Conservation (phyloP, 2,888 invertebrate species). For the Nasonia oneida region DNA sequence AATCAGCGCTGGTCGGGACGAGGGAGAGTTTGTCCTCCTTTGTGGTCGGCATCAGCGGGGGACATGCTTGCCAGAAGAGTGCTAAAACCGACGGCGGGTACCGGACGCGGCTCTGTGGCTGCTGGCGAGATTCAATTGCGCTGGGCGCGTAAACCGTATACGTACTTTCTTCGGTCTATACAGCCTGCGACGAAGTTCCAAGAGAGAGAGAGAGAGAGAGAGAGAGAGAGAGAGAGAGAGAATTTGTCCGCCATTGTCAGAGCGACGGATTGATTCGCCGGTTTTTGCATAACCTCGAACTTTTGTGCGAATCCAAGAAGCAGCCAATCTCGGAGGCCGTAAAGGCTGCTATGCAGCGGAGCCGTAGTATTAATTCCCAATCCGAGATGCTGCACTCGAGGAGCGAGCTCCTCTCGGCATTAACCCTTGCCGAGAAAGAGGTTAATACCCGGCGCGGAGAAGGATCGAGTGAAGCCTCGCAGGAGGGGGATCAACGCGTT, state of each 20-base stretch:
- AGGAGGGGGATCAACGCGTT: neutral
- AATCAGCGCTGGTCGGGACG: neutral
- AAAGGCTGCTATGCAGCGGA: neutral
- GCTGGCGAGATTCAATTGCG: conserved; percentile 29
- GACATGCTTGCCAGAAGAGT: neutral
- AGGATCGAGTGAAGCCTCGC: neutral
- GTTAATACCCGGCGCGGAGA: conserved; percentile 28
- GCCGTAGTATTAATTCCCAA: conserved; percentile 45
- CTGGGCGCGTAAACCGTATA: conserved; percentile 29
- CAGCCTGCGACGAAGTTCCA: no score
- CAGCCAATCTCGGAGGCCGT: neutral
- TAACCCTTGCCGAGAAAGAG: conserved; percentile 17
- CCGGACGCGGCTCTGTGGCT: neutral
- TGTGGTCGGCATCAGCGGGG: conserved; percentile 4
- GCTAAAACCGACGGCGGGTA: neutral
- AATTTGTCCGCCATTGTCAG: neutral
- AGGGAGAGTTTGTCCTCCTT: conserved; percentile 4
- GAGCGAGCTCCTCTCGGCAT: conserved; percentile 4
- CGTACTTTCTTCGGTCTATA: neutral
- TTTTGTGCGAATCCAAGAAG: no score
- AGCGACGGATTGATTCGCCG: neutral
- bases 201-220: neutral
- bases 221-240: neutral
- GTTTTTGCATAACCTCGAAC: no score
- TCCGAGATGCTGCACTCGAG: neutral